Conservation (phyloP, 2,888 invertebrate genomes). For the Mesorhabditis sp. region DNA sequence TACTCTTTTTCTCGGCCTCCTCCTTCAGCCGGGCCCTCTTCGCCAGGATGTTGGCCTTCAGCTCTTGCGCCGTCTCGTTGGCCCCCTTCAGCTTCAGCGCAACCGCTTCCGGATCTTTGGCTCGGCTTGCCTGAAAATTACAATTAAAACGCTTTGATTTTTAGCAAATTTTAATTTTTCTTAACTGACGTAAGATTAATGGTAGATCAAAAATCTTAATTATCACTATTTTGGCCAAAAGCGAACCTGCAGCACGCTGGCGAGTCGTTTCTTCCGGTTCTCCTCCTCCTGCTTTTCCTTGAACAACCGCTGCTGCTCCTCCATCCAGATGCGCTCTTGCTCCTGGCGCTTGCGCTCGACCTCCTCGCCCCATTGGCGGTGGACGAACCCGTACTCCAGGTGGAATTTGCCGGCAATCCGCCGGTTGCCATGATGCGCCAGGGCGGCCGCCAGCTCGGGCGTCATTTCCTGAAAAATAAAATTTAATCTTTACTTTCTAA, state of each 20-base stretch:
- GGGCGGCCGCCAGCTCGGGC: background rate
- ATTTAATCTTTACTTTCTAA: background rate
- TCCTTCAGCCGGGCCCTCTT: background rate
- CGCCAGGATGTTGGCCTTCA: background rate
- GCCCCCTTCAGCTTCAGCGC: background rate
- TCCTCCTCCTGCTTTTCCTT: background rate
- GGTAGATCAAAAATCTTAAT: no score
- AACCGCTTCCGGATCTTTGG: background rate
- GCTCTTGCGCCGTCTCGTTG: background rate
- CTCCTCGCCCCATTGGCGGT: background rate
- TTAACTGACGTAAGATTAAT: no score
- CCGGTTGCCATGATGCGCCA: background rate
- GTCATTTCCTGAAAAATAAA: background rate
- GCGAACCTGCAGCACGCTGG: background rate
- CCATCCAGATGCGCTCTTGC: background rate
- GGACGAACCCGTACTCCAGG: background rate
- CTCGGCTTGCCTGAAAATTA: background rate
- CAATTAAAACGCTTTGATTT: no score
- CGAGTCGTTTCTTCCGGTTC: background rate
- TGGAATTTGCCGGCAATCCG: background rate
- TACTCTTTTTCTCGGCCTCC: constrained; percentile 1
- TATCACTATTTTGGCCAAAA: no score
- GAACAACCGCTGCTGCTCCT: background rate
- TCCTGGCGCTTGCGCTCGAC: background rate
- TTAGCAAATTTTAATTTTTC: no score